phyloP scores from a whole-genome alignment of 2,888 invertebrate genomes.

The Amaurobius ferox region DNA sequence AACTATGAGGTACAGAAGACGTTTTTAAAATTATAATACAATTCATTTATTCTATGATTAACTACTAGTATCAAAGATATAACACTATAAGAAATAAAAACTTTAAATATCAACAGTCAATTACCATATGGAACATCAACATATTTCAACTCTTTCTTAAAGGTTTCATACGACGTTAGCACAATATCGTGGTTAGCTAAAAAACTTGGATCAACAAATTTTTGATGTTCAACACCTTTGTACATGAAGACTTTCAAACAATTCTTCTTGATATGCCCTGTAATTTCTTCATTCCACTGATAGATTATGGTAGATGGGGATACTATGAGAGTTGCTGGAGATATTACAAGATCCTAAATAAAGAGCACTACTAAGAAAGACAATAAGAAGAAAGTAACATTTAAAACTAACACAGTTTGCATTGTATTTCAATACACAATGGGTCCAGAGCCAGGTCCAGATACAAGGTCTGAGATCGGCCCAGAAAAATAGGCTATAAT shows the following conservation, averaged over 20 bases:
- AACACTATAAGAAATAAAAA: too few species aligned
- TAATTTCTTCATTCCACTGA: constrained; percentile 86
- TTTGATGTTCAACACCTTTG: constrained; percentile 79
- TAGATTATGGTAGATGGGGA: constrained; percentile 83
- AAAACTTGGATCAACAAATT: constrained; percentile 81
- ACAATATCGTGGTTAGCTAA: constrained; percentile 84
- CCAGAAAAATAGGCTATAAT: too few species aligned
- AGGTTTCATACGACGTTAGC: constrained; percentile 84
- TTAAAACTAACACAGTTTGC: too few species aligned
- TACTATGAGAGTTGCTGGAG: constrained; percentile 85
- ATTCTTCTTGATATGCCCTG: constrained; percentile 81
- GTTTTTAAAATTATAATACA: too few species aligned
- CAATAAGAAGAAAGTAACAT: neutral
- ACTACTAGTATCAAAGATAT: too few species aligned
- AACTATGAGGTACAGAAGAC: too few species aligned
- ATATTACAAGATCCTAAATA: constrained; percentile 79
- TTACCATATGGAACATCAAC: constrained; percentile 79
- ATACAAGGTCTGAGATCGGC: too few species aligned
- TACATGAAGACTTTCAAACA: constrained; percentile 78
- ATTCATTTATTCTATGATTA: too few species aligned
- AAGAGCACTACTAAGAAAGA: neutral
- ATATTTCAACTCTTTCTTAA: constrained; percentile 82
- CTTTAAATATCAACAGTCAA: too few species aligned
- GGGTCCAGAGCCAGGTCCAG: too few species aligned
- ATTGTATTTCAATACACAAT: too few species aligned